Evolutionary conservation across 2,113 vertebrate species (phyloP), one percentile per base, ranked within the genome.

Genomic region (Athene noctua): DNA sequence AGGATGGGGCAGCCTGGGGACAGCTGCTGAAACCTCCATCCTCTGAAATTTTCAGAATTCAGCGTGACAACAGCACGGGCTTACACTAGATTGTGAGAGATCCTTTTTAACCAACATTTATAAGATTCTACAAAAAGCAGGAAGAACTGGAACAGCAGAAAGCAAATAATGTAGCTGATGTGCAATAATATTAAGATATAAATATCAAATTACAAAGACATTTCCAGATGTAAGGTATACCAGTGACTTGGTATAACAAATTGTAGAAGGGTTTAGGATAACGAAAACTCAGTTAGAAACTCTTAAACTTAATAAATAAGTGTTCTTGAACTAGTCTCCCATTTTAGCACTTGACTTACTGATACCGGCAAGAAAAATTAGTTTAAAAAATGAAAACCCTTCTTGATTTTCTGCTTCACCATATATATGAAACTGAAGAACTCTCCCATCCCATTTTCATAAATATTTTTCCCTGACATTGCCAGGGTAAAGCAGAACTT

Each of bases 141-240:
- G 51, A 75, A 81, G 9, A 87, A 55, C 5, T 38, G 0, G 0
- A 81, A 70, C 19, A 15, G 18, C 19, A 52, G 34, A 77, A 79
- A 66, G 4, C 11, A 61, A 85, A 58, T 27, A 42, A 42, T 51
- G 67, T 3, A 65, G 15, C 22, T 52, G 13, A 21, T 12, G 5
- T 1, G 0, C 14, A 36, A 15, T 19, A 1, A 4, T 36, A 46
- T 13, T 46, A 49, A 38, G 17, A 57, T 12, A 46, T 3, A 52
- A 59, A 86, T 29, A 47, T 15, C 19, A 67, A 58, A 82, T 40
- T 26, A 34, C 44, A 30, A 54, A 74, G 19, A 46, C 1, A 11
- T 38, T 72, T 62, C 26, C 47, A 77, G 10, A 34, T 36, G 42
- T 38, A 58, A 34, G 26, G 27, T n/a, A 54, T 23, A 72, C 10